Evolutionary conservation across 1,140 invertebrate species (phyloP), one percentile per base, ranked within the genome.

Genomic region (Zaprionus capensis): DNA sequence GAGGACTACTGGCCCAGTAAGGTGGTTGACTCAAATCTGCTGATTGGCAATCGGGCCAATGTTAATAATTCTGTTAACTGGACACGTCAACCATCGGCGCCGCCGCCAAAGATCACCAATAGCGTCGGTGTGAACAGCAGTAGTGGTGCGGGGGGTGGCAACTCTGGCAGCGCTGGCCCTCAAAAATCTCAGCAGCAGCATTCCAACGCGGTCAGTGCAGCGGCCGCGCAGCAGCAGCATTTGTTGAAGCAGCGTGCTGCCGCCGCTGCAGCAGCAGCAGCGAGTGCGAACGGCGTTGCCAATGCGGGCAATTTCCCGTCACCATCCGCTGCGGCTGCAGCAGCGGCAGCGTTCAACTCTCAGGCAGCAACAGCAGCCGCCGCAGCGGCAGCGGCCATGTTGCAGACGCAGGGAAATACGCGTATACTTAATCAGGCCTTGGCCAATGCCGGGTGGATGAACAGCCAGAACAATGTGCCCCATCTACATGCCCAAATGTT

Each of bases 1-100:
- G 97, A 98, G 86, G 97, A 98, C 73, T 98, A 97, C 92, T 98
- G 97, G 97, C 97, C 97, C 6, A 96, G 95, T 82, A 97, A 97
- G 94, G 96, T 97, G 57, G 95, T 97, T 51, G 96, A 97, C 73
- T 95, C 95, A 5, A 96, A 96, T 82, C 94, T 97, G 11, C 94
- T 96, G 78, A 95, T 94, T 77, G 85, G 94, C 65, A 96, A 95
- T 93, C 93, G 85, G 55, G 93, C 94, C 85, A 93, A 87, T 91
- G 94, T 94, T 82, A 92, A 77, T 20, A 94, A 94, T 80, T 94
- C 94, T 20, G 94, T 95, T 1, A 94, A 95, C 56, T 95, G 95
- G 95, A 95, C 95, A 0, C 93, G 94, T 51, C 94, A 95, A 69
- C 95, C 94, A 4, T 84, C 91, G 38, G 93, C 93, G 1, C 94